Percentiles rank a stretch among this genome's conserved stretches.
phyloP scores from a whole-genome alignment of 2,888 invertebrate species.

The Argyresthia goedartella region DNA sequence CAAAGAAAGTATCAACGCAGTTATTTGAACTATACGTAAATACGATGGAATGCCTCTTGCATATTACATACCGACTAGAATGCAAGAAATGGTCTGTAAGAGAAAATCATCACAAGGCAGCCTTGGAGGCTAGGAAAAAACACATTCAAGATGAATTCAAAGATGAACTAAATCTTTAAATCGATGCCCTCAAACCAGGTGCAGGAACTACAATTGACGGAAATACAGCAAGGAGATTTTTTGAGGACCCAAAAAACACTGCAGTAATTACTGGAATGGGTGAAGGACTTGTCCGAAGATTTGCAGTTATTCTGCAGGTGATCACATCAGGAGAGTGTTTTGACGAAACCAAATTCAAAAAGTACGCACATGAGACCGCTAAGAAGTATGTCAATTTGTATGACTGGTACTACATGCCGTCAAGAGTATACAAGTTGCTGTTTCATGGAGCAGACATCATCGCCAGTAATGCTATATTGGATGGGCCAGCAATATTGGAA shows the following conservation, averaged over 20 bases:
- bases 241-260: too few relatives aligned
- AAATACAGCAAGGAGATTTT: conserved; percentile 10
- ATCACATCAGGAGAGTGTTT: conserved; percentile 10
- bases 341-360: conserved; percentile 5
- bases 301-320: conserved; percentile 13
- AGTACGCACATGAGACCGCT: conserved; percentile 9
- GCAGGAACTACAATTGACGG: conserved; percentile 10
- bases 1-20: neutral
- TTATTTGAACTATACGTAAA: conserved; percentile 3
- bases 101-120: neutral
- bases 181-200: conserved; percentile 11
- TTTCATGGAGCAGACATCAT: conserved; percentile 15
- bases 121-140: conserved; percentile 4
- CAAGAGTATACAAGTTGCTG: conserved; percentile 13
- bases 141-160: conserved; percentile 7
- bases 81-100: too few relatives aligned
- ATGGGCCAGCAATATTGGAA: conserved; percentile 12
- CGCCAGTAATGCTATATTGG: conserved; percentile 1
- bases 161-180: conserved; percentile 7
- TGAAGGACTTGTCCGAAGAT: conserved; percentile 9
- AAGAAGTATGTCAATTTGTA: conserved; percentile 11
- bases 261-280: conserved; percentile 14
- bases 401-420: conserved; percentile 14
- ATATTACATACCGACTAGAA: conserved; percentile 10
- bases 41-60: conserved; percentile 10